These are phyloP conservation scores for Saguinus imperator DNA, from an alignment of 2,113 vertebrate genomes.

Conservation along the genomic window DNA sequence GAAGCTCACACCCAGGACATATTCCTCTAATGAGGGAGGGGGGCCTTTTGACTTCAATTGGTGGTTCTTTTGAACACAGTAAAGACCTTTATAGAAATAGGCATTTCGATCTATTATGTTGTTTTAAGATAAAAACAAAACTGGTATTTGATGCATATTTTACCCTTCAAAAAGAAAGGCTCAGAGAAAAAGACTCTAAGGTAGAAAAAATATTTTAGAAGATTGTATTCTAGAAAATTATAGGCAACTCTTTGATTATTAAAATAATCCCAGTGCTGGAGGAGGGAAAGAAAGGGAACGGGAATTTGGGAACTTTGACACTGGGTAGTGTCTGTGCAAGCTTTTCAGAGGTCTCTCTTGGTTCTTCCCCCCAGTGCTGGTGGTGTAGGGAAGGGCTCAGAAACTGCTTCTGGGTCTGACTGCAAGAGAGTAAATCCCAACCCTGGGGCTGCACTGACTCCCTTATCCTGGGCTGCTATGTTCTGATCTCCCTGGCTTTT, in stretches of 20 bases:
- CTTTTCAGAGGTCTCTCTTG: not conserved
- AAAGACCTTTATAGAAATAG: not conserved
- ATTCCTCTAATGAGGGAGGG: not conserved
- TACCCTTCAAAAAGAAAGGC: constrained; percentile 4
- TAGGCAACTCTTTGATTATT: not conserved
- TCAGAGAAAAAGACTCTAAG: not conserved
- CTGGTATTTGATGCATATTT: not conserved
- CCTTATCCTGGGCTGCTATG: not conserved
- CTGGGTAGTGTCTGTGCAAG: too few species aligned
- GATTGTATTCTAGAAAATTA: not conserved
- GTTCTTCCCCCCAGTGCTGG: not conserved
- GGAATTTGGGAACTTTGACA: not conserved
- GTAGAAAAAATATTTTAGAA: not conserved
- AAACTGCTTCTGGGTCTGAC: not conserved
- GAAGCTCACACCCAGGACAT: not conserved
- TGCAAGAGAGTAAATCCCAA: not conserved
- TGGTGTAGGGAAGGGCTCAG: not conserved
- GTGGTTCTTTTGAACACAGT: not conserved
- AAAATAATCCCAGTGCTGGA: not conserved
- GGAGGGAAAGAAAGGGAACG: not conserved
- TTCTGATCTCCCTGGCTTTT: not conserved
- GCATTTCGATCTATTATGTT: not conserved
- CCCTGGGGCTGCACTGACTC: not conserved
- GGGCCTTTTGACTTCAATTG: not conserved
- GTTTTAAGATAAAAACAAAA: not conserved